A percentile compares a stretch with the other conserved stretches of the same genome.
These are phyloP conservation scores for Drosophila melanosoma DNA, from an alignment of 2,888 invertebrate species.

Conservation along the genomic window DNA sequence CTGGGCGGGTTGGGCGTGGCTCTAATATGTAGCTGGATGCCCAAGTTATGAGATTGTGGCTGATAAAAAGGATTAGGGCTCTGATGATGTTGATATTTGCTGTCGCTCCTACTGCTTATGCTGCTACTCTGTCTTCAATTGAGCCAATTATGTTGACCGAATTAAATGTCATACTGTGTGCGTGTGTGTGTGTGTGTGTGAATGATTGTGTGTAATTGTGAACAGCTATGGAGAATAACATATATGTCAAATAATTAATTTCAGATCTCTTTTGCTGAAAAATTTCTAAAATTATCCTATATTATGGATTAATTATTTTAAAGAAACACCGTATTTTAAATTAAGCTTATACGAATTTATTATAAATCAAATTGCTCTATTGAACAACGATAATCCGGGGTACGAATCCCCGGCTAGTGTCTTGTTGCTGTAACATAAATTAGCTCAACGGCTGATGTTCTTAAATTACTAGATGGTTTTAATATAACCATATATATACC, in stretches of 20 bases:
- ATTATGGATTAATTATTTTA: neutral
- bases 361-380: neutral
- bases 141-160: conserved; percentile 58
- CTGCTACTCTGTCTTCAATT: conserved; percentile 39
- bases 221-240: neutral
- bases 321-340: neutral
- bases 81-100: conserved; percentile 8
- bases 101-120: neutral
- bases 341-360: neutral
- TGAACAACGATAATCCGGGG: neutral
- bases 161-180: neutral
- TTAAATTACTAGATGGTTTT: conserved; percentile 6
- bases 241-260: neutral
- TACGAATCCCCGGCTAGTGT: neutral
- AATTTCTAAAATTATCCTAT: neutral
- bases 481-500: neutral
- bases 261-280: neutral
- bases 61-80: conserved; percentile 47
- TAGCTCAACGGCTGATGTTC: neutral
- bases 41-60: conserved; percentile 49
- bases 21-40: conserved; percentile 2
- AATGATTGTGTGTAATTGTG: neutral
- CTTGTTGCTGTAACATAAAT: neutral
- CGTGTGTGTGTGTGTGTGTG: neutral
- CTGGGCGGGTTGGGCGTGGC: conserved; percentile 44